Conservation (phyloP, 2,113 vertebrate species). For the Climacteris rufus region DNA sequence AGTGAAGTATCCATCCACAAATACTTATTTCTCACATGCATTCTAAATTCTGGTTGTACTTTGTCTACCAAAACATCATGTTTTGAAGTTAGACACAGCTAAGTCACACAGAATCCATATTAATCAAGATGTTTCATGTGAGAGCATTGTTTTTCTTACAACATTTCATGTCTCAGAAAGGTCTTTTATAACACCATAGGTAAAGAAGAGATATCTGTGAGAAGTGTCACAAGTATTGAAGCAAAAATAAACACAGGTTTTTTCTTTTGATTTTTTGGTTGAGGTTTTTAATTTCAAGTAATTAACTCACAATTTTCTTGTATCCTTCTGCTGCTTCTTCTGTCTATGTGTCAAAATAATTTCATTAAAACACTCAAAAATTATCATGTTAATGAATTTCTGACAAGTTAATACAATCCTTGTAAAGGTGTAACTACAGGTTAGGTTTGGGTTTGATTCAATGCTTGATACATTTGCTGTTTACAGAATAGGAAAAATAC, state of each 20-base stretch:
- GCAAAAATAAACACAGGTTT: background rate
- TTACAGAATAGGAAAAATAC: background rate
- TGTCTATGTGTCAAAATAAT: background rate
- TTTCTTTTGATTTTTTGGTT: background rate
- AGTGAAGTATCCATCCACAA: slow-evolving; percentile 36
- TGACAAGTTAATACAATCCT: background rate
- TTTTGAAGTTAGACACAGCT: slow-evolving; percentile 14
- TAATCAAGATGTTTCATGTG: slow-evolving; percentile 40
- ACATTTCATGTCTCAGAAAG: background rate
- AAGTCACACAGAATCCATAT: background rate
- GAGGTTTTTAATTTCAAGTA: background rate
- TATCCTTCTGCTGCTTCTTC: slow-evolving; percentile 1
- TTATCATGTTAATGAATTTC: background rate
- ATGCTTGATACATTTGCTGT: background rate
- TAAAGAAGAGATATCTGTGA: background rate
- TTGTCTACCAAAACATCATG: background rate
- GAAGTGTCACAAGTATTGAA: background rate
- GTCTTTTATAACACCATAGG: background rate
- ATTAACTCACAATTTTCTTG: background rate
- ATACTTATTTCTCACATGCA: slow-evolving; percentile 16
- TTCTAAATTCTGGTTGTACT: slow-evolving; percentile 17
- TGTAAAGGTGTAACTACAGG: background rate
- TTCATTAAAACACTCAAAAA: background rate
- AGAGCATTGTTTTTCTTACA: background rate
- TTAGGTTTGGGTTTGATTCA: background rate